These are phyloP conservation scores for Perizoma affinitatum DNA, from an alignment of 2,888 invertebrate genomes.

Conservation along the genomic window DNA sequence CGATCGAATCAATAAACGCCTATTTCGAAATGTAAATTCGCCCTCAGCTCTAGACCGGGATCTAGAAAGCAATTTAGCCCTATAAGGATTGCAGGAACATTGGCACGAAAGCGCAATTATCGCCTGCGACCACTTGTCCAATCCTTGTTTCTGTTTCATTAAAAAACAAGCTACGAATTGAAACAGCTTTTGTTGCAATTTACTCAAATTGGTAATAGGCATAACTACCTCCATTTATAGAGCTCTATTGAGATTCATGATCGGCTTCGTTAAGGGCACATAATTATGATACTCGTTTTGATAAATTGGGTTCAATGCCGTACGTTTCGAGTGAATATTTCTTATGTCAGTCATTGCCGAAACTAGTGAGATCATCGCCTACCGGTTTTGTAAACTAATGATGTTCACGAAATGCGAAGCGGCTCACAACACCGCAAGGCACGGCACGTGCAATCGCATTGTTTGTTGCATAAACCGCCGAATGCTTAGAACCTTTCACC, in stretches of 20 bases:
- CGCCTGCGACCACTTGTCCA: slow-evolving; percentile 51
- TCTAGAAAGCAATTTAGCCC: slow-evolving; percentile 38
- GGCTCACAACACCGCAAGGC: slow-evolving; percentile 31
- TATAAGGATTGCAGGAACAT: slow-evolving; percentile 33
- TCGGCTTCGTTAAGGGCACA: slow-evolving; percentile 20
- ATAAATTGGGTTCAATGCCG: slow-evolving; percentile 33
- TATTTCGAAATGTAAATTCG: slow-evolving; percentile 31
- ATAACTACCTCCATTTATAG: slow-evolving; percentile 34
- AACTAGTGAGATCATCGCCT: slow-evolving; percentile 49
- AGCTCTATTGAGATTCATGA: slow-evolving; percentile 35
- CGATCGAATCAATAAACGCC: slow-evolving; percentile 22
- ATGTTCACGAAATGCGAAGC: slow-evolving; percentile 42
- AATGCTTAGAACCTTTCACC: slow-evolving; percentile 66
- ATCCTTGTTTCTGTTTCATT: slow-evolving; percentile 47
- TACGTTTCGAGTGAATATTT: slow-evolving; percentile 24
- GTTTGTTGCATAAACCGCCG: slow-evolving; percentile 68
- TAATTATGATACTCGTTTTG: slow-evolving; percentile 14
- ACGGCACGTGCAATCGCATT: slow-evolving; percentile 46
- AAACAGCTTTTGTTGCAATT: slow-evolving; percentile 49
- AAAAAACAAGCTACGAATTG: slow-evolving; percentile 49
- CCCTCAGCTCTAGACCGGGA: slow-evolving; percentile 22
- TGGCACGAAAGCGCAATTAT: slow-evolving; percentile 53
- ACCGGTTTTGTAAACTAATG: slow-evolving; percentile 46
- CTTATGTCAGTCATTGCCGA: slow-evolving; percentile 34
- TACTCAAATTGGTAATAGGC: slow-evolving; percentile 34